phyloP scores from a whole-genome alignment of 1,140 invertebrate species.

The Euwallacea similis region DNA sequence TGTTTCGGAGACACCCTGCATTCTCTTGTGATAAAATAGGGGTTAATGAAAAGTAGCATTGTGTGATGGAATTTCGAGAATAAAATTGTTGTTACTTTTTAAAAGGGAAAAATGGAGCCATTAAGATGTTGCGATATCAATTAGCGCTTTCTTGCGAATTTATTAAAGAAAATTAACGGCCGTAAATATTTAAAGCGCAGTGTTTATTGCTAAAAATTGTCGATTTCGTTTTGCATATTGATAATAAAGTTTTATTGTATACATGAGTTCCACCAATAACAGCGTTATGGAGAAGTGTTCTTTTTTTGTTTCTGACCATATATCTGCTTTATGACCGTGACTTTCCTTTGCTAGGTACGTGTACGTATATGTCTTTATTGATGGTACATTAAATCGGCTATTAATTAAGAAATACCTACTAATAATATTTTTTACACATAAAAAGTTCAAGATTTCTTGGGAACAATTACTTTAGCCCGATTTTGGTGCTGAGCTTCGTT shows the following conservation, averaged over 20 bases:
- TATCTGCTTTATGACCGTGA: slow-evolving; percentile 3
- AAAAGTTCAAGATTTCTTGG: no score
- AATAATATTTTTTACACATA: no score
- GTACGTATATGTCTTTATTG: no score
- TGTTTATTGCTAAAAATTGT: slow-evolving; percentile 11
- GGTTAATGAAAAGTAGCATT: no score
- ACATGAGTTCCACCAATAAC: not conserved
- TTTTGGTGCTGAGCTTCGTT: no score
- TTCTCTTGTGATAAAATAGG: no score
- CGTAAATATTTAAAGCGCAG: not conserved
- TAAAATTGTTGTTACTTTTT: no score
- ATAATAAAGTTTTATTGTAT: slow-evolving; percentile 16
- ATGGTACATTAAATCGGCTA: no score
- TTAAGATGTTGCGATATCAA: slow-evolving; percentile 3
- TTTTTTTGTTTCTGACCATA: not conserved
- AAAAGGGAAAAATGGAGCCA: not conserved
- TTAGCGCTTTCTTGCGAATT: slow-evolving; percentile 17
- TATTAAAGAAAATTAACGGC: slow-evolving; percentile 9
- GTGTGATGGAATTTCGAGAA: no score
- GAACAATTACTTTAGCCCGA: no score
- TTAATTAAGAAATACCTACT: no score
- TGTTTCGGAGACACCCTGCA: no score
- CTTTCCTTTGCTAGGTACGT: not conserved
- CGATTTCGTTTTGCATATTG: slow-evolving; percentile 12
- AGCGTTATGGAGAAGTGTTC: not conserved